Evolutionary conservation across 2,113 vertebrate species (phyloP), one percentile per base, ranked within the genome.

Genomic region (Cercocebus atys): DNA sequence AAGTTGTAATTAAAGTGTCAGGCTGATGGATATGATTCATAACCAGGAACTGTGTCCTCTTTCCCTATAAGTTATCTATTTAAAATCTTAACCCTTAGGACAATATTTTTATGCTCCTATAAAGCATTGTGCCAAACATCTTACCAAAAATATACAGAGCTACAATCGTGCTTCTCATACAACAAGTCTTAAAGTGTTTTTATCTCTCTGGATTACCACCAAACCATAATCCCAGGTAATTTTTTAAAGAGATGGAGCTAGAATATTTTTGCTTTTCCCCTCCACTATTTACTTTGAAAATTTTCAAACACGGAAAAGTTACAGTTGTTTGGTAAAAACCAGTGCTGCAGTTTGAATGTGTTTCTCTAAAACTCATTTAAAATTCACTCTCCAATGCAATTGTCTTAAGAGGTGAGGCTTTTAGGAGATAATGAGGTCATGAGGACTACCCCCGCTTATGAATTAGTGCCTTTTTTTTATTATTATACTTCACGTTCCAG

Each of bases 1-100:
- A 93, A 78, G 87, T 25, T 87, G 73, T 85, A 73, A 92, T 96
- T 92, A 93, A 90, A 90, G 61, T 61, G 76, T 92, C 55, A 50
- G 23, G 72, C 64, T 85, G 90, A 93, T 16, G 80, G 81, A 38
- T 30, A 27, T 59, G 45, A 50, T 87, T 96, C 76, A 73, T 85
- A 93, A 93, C 76, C 38, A 68, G 23, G 35, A 93, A 45, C 40
- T 12, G 22, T 35, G n/a, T 75, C 64, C n/a, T 84, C 79, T 92
- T 79, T 45, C 73, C 55, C 79, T 93, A 13, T 64, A 87, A 80
- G 17, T 55, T 78, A 80, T 90, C 57, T 87, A 50, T 89, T 83
- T 93, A 70, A 80, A 61, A 78, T n/a, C 38, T 80, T 68, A 91
- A 81, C 32, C 55, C 55, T 43, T 90, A 81, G 68, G 64, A 95